Evolutionary conservation across 2,113 vertebrate species (phyloP).

Genomic region (Typhlomys cinereus): DNA sequence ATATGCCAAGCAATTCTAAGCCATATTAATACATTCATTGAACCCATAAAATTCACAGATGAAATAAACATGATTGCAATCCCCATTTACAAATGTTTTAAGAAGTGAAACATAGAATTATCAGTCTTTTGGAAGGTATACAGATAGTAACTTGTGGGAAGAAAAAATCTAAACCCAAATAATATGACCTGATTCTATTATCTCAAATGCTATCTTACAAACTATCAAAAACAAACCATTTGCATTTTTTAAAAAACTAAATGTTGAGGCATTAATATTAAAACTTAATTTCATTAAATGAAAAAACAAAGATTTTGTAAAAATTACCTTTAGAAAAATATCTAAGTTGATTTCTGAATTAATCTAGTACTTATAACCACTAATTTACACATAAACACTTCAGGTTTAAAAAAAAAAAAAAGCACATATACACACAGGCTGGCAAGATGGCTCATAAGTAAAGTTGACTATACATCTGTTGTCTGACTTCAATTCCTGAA

Average conservation of each 20-base stretch:
- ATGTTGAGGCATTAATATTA: not conserved
- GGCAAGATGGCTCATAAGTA: too few relatives aligned
- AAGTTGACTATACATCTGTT: too few relatives aligned
- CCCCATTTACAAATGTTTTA: not conserved
- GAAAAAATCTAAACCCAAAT: not conserved
- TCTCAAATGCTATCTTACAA: not conserved
- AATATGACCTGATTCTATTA: not conserved
- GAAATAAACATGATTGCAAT: not conserved
- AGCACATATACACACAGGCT: too few relatives aligned
- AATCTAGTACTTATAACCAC: conserved; percentile 9
- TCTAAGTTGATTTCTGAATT: not conserved
- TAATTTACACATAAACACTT: too few relatives aligned
- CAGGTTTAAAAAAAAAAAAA: too few relatives aligned
- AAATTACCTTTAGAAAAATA: not conserved
- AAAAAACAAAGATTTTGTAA: conserved; percentile 10
- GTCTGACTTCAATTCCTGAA: too few relatives aligned
- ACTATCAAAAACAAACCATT: not conserved
- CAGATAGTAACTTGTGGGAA: not conserved
- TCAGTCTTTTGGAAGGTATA: not conserved
- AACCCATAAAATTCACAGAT: not conserved
- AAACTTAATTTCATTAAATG: not conserved
- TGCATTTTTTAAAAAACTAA: conserved; percentile 16
- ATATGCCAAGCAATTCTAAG: not conserved
- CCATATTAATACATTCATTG: not conserved
- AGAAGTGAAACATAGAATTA: not conserved